Evolutionary conservation across 2,113 vertebrate genomes (phyloP).

Genomic region (Salvator merianae): DNA sequence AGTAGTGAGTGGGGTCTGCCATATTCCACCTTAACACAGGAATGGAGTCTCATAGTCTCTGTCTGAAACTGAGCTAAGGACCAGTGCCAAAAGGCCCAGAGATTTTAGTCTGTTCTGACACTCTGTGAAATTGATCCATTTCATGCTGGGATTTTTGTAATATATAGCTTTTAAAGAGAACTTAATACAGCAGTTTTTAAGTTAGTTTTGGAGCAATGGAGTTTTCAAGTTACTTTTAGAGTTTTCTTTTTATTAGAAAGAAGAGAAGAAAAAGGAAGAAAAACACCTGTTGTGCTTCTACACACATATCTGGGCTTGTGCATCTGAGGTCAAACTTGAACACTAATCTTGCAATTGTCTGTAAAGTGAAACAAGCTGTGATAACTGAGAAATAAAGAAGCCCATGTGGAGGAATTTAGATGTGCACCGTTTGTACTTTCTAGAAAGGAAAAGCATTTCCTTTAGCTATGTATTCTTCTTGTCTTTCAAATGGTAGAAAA

Average conservation of each 20-base stretch:
- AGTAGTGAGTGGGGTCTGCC: too few relatives aligned
- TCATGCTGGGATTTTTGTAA: not conserved
- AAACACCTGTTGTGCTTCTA: not conserved
- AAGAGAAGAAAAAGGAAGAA: not conserved
- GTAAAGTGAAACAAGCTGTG: conserved; percentile 1
- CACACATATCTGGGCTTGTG: not conserved
- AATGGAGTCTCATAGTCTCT: too few relatives aligned
- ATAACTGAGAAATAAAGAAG: conserved; percentile 12
- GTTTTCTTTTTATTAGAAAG: too few relatives aligned
- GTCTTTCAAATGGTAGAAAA: conserved; percentile 43
- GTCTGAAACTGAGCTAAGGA: too few relatives aligned
- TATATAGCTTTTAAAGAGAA: not conserved
- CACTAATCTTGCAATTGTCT: not conserved
- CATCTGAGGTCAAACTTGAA: not conserved
- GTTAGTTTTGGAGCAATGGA: not conserved
- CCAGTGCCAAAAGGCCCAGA: too few relatives aligned
- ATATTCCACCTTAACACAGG: too few relatives aligned
- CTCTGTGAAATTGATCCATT: not conserved
- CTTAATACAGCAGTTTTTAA: not conserved
- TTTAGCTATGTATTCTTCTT: not conserved
- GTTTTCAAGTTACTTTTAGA: not conserved
- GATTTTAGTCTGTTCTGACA: too few relatives aligned
- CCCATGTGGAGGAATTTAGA: not conserved
- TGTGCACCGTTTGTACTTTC: not conserved
- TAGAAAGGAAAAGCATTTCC: conserved; percentile 19